A percentile compares a stretch with the other conserved stretches of the same genome.
These are phyloP conservation scores for Thelaira solivaga DNA, from an alignment of 2,888 invertebrate species.

Conservation along the genomic window DNA sequence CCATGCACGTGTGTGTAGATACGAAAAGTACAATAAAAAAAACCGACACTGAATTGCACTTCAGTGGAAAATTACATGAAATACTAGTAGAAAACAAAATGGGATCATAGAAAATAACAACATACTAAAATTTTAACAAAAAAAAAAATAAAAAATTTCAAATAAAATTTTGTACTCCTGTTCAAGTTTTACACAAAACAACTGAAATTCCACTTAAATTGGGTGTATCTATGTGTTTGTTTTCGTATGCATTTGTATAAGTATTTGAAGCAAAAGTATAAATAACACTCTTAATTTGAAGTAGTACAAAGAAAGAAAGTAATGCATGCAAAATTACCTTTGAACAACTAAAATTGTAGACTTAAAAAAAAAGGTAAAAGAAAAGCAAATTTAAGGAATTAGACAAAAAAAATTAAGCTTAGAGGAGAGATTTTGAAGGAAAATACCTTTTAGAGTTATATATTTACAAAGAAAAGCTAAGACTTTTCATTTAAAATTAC, in stretches of 20 bases:
- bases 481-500: no score
- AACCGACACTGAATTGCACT: slow-evolving; percentile 17
- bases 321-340: slow-evolving; percentile 34
- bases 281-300: slow-evolving; percentile 23
- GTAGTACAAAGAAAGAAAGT: slow-evolving; percentile 11
- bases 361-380: background rate
- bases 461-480: no score
- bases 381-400: background rate
- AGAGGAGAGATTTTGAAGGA: no score
- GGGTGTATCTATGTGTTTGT: background rate
- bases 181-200: background rate
- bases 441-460: no score
- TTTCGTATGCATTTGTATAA: background rate
- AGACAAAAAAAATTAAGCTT: no score
- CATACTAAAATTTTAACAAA: slow-evolving; percentile 16
- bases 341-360: slow-evolving; percentile 3
- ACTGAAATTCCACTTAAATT: background rate
- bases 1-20: background rate
- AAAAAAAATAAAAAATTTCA: no score
- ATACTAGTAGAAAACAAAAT: slow-evolving; percentile 39
- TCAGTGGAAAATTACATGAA: slow-evolving; percentile 49
- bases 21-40: background rate
- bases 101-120: slow-evolving; percentile 46
- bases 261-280: background rate
- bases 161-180: slow-evolving; percentile 18